These are phyloP conservation scores for Labroides dimidiatus DNA, from an alignment of 2,797 vertebrate species.

Conservation along the genomic window DNA sequence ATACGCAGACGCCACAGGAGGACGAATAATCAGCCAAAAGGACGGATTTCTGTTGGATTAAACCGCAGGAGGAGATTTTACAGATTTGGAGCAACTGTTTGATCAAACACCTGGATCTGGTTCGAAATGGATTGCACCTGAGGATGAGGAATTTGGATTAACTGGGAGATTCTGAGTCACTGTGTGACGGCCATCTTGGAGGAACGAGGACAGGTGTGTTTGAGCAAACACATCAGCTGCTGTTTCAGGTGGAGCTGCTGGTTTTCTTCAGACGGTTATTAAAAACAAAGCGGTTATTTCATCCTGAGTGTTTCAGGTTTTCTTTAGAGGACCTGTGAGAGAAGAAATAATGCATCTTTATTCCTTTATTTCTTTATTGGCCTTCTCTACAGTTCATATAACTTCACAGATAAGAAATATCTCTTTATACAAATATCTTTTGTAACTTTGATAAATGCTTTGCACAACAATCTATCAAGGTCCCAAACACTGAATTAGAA, in stretches of 20 bases:
- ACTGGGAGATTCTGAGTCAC: constrained; percentile 17
- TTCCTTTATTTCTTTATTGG: too few relatives aligned
- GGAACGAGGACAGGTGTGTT: constrained; percentile 50
- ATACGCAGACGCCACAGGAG: constrained; percentile 16
- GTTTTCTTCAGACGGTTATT: too few relatives aligned
- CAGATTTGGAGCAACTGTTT: background rate
- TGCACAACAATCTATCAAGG: too few relatives aligned
- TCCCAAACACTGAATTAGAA: too few relatives aligned
- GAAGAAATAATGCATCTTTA: too few relatives aligned
- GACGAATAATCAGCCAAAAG: background rate
- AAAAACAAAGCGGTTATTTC: background rate
- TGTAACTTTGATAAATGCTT: too few relatives aligned
- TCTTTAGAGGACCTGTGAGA: background rate
- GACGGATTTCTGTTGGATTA: background rate
- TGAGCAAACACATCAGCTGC: constrained; percentile 30
- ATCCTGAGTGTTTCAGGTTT: background rate
- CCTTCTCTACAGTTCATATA: too few relatives aligned
- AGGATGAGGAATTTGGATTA: constrained; percentile 19
- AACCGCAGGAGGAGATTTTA: background rate
- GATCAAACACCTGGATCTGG: background rate
- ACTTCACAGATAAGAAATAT: too few relatives aligned
- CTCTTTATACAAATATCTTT: too few relatives aligned
- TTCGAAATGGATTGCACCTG: constrained; percentile 75
- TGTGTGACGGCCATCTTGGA: constrained; percentile 64
- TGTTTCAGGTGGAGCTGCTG: background rate